These are phyloP conservation scores for Cinclus cinclus DNA, from an alignment of 2,113 vertebrate genomes.

Conservation along the genomic window DNA sequence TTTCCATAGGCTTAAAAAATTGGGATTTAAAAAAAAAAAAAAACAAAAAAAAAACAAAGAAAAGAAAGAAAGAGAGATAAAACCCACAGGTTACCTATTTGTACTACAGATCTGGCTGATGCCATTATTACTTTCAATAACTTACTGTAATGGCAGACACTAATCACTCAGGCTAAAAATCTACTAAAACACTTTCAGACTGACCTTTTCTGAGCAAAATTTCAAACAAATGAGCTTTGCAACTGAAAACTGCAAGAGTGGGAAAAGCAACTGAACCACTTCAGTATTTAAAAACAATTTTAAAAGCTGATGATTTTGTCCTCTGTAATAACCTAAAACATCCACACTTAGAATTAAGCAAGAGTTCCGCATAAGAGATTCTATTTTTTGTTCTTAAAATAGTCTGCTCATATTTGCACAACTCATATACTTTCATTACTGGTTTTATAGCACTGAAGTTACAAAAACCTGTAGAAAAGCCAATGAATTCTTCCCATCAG, in stretches of 20 bases:
- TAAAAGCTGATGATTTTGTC: not conserved
- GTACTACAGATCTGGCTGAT: not conserved
- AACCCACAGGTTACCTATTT: not conserved
- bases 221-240: not conserved
- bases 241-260: not conserved
- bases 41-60: not conserved
- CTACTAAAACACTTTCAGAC: not conserved
- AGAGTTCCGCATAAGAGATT: not conserved
- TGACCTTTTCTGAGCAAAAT: not conserved
- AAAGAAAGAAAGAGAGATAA: not conserved
- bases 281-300: not conserved
- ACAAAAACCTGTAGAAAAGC: not conserved
- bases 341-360: not conserved
- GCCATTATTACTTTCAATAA: not conserved
- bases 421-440: not conserved
- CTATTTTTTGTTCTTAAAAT: not conserved
- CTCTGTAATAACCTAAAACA: not conserved
- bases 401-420: not conserved
- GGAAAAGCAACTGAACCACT: not conserved
- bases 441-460: not conserved
- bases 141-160: not conserved
- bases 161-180: not conserved
- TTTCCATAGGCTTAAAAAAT: slow-evolving; percentile 88
- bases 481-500: not conserved
- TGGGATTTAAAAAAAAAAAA: not conserved